A percentile compares a stretch with the other conserved stretches of the same genome.
phyloP scores from a whole-genome alignment of 2,888 invertebrate species.

The Cheilosia scutellata region DNA sequence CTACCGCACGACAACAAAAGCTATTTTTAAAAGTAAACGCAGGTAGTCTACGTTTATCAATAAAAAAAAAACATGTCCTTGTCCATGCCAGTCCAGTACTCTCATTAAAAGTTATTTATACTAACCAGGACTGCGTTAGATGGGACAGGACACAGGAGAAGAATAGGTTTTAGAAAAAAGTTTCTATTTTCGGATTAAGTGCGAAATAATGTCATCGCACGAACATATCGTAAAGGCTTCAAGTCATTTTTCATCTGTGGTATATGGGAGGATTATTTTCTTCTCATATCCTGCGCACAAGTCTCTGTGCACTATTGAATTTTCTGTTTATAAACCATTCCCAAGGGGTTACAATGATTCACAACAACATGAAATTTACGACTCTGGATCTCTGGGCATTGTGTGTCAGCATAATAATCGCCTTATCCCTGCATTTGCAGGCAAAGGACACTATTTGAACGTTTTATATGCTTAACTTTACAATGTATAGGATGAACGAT shows the following conservation, averaged over 20 bases:
- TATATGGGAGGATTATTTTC: slow-evolving; percentile 58
- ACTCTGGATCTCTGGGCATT: slow-evolving; percentile 36
- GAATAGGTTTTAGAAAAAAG: neutral
- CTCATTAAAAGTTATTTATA: slow-evolving; percentile 19
- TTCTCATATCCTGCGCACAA: slow-evolving; percentile 37
- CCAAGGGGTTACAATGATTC: slow-evolving; percentile 53
- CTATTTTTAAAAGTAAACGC: slow-evolving; percentile 24
- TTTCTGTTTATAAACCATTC: slow-evolving; percentile 22
- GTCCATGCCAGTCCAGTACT: too few relatives aligned
- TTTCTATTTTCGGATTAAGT: slow-evolving; percentile 56
- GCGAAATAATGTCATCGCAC: slow-evolving; percentile 43
- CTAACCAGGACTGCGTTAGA: neutral
- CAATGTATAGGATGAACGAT: slow-evolving; percentile 20
- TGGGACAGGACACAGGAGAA: neutral
- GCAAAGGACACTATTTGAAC: slow-evolving; percentile 47
- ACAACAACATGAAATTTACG: slow-evolving; percentile 59
- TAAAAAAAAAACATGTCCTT: too few relatives aligned
- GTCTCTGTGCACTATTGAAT: slow-evolving; percentile 15
- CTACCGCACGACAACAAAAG: neutral
- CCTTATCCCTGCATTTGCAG: slow-evolving; percentile 66
- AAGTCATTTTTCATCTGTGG: slow-evolving; percentile 58
- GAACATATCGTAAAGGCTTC: slow-evolving; percentile 4
- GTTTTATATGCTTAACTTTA: slow-evolving; percentile 39
- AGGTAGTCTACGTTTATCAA: neutral
- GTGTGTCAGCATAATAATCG: slow-evolving; percentile 62